These are phyloP conservation scores for Plagodis dolabraria DNA, from an alignment of 2,888 invertebrate species.

Conservation along the genomic window DNA sequence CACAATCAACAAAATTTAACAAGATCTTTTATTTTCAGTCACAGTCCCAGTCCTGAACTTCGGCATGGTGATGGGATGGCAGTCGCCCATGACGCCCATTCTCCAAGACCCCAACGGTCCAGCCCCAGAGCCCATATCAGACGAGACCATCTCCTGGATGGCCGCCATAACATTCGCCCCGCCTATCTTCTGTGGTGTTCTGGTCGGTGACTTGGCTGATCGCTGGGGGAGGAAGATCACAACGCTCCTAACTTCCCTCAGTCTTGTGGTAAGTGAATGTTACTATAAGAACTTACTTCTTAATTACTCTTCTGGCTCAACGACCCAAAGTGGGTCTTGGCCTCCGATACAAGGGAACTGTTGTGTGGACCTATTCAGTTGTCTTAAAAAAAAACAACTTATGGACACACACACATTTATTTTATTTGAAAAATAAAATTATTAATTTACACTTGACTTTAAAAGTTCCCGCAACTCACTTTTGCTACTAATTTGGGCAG, in stretches of 20 bases:
- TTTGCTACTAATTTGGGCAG: too few relatives aligned
- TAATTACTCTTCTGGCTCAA: too few relatives aligned
- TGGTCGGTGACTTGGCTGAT: constrained; percentile 83
- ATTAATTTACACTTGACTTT: too few relatives aligned
- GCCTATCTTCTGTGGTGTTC: constrained; percentile 80
- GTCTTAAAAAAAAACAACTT: too few relatives aligned
- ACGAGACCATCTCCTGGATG: constrained; percentile 83
- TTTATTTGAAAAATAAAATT: too few relatives aligned
- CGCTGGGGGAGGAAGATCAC: constrained; percentile 81
- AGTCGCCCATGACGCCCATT: constrained; percentile 83
- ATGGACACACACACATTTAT: too few relatives aligned
- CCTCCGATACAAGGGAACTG: too few relatives aligned
- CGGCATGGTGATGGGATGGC: constrained; percentile 85
- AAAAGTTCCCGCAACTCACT: too few relatives aligned
- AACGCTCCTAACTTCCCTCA: constrained; percentile 80
- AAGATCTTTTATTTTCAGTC: constrained; percentile 57
- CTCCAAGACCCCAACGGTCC: constrained; percentile 76
- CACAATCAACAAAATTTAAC: too few relatives aligned
- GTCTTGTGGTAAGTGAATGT: constrained; percentile 77
- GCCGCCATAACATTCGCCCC: constrained; percentile 84
- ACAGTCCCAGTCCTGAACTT: constrained; percentile 83
- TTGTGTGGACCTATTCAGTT: too few relatives aligned
- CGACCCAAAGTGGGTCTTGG: too few relatives aligned
- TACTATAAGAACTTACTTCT: too few relatives aligned
- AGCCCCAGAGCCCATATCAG: constrained; percentile 74